A percentile compares a stretch with the other conserved stretches of the same genome.
Conservation (phyloP, 2,113 vertebrate genomes). For the Rhynchopsitta pachyrhyncha region DNA sequence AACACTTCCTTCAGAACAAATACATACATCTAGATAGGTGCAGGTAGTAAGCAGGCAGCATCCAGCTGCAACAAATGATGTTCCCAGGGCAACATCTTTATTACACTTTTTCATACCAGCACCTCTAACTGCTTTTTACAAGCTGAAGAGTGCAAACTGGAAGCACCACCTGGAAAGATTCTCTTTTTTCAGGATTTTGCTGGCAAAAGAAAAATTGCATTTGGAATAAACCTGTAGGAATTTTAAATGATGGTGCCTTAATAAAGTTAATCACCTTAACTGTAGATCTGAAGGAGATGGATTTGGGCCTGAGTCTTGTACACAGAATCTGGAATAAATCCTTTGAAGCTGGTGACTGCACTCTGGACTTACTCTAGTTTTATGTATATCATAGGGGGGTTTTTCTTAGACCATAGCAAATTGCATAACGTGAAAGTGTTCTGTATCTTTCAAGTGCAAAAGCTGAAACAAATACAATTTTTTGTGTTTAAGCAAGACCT, state of each 20-base stretch:
- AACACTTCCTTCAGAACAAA: background rate
- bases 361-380: background rate
- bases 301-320: background rate
- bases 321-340: background rate
- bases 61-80: fast-evolving
- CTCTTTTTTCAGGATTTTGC: background rate
- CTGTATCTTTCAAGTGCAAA: background rate
- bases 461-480: background rate
- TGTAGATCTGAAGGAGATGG: background rate
- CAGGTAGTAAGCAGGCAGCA: background rate
- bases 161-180: background rate
- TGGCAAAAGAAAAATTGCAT: background rate
- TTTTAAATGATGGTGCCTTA: background rate
- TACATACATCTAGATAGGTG: background rate
- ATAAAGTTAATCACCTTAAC: background rate
- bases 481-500: background rate
- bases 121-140: background rate
- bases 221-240: background rate
- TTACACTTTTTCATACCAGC: background rate
- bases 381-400: background rate
- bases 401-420: background rate
- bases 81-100: background rate
- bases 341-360: background rate
- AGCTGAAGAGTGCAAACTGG: background rate
- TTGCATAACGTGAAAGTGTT: background rate